A percentile compares a stretch with the other conserved stretches of the same genome.
These are phyloP conservation scores for Tichodroma muraria DNA, from an alignment of 2,113 vertebrate genomes.

Conservation along the genomic window DNA sequence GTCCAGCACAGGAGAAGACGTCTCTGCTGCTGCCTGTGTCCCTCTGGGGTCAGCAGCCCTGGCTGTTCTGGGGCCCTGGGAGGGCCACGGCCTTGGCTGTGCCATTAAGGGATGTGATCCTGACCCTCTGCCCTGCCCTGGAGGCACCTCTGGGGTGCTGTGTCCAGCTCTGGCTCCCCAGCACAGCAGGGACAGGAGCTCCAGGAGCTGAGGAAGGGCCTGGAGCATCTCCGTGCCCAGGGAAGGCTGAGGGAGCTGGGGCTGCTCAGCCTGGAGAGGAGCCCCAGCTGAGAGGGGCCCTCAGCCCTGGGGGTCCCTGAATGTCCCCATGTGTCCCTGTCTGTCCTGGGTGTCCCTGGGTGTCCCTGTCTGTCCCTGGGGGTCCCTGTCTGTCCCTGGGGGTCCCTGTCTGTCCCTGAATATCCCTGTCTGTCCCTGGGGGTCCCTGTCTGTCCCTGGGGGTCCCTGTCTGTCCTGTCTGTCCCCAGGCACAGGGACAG, in stretches of 20 bases:
- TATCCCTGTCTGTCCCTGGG: neutral
- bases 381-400: neutral
- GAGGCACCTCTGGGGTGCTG: neutral
- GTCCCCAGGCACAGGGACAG: no score
- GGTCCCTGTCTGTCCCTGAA: neutral
- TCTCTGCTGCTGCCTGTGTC: neutral
- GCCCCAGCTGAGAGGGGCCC: neutral
- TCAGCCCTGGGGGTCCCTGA: neutral
- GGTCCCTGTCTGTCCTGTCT: no score
- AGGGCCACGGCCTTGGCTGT: neutral
- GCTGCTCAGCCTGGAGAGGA: neutral
- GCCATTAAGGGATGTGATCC: neutral
- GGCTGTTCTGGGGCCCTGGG: neutral
- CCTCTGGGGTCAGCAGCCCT: neutral
- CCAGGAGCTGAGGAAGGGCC: neutral
- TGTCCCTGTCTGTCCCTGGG: no score
- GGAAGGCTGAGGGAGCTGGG: neutral
- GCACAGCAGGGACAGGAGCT: neutral
- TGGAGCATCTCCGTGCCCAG: neutral
- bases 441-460: no score
- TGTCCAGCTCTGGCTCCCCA: neutral
- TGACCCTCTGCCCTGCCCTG: neutral
- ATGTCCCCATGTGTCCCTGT: neutral
- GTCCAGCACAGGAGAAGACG: neutral
- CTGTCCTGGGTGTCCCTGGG: no score